Evolutionary conservation across 92 coral and sea anemone species (phyloP).

Genomic region (Palythoa grandis): DNA sequence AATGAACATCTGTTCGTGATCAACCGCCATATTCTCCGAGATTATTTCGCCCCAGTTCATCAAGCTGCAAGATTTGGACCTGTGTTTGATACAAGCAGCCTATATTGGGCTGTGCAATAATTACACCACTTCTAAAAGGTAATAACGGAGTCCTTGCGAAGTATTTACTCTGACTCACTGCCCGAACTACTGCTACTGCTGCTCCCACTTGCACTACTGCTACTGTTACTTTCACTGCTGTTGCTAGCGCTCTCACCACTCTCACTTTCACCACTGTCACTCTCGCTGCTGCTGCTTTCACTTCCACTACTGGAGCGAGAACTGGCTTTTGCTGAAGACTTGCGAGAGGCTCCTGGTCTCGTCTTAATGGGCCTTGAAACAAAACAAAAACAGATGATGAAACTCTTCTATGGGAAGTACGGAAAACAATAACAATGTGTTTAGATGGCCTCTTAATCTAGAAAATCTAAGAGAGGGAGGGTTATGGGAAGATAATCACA

Average conservation of each 20-base stretch:
- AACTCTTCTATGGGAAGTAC: too few relatives aligned
- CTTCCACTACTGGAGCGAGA: constrained; percentile 20
- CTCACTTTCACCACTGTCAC: constrained; percentile 8
- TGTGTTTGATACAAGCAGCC: too few relatives aligned
- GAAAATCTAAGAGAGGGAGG: too few relatives aligned
- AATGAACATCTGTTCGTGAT: too few relatives aligned
- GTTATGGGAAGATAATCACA: too few relatives aligned
- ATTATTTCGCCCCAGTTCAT: too few relatives aligned
- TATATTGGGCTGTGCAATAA: not conserved
- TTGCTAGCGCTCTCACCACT: constrained; percentile 4
- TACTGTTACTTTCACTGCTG: constrained; percentile 1
- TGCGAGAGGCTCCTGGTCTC: constrained; percentile 23
- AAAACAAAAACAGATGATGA: not conserved
- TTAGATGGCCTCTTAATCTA: too few relatives aligned
- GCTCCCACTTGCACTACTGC: constrained; percentile 6
- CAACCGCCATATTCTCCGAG: too few relatives aligned
- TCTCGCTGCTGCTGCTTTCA: constrained; percentile 23
- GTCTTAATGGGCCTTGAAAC: not conserved
- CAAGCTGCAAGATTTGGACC: too few relatives aligned
- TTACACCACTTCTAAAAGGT: not conserved
- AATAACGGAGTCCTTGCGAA: too few relatives aligned
- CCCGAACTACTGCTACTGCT: constrained; percentile 9
- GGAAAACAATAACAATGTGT: too few relatives aligned
- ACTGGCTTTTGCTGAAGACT: constrained; percentile 17
- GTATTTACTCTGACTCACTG: constrained; percentile 30